Percentiles rank a stretch among this genome's conserved stretches.
phyloP scores from a whole-genome alignment of 2,888 invertebrate species.

The Reticulitermes lucifugus region DNA sequence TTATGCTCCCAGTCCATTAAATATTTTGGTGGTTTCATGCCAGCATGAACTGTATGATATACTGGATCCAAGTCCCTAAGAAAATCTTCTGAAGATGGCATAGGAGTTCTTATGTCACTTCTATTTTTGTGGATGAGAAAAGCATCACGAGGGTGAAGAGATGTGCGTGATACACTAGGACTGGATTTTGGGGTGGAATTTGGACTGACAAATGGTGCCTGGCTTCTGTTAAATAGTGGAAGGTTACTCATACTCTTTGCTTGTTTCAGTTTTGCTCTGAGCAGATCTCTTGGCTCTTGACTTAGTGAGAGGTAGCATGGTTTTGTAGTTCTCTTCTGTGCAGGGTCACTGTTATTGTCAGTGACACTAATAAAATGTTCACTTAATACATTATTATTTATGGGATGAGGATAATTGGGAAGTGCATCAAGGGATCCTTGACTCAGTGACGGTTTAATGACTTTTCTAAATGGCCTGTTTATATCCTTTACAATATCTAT shows the following conservation, averaged over 20 bases:
- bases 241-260: constrained; percentile 63
- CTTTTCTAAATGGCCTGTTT: neutral
- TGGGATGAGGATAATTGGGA: neutral
- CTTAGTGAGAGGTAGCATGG: neutral
- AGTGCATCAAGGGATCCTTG: neutral
- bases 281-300: constrained; percentile 33
- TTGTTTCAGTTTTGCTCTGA: constrained; percentile 60
- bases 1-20: constrained; percentile 32
- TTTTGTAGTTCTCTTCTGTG: constrained; percentile 52
- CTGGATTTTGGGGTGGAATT: constrained; percentile 23
- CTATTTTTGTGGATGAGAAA: neutral
- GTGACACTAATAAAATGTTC: neutral
- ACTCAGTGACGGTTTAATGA: constrained; percentile 14
- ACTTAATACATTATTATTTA: neutral
- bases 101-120: neutral
- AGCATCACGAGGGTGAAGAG: constrained; percentile 9
- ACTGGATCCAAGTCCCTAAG: constrained; percentile 41
- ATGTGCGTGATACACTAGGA: constrained; percentile 24
- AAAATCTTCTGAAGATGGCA: neutral
- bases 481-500: neutral
- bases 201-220: constrained; percentile 27
- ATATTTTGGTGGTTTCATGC: constrained; percentile 53
- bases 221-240: constrained; percentile 42
- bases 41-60: constrained; percentile 64
- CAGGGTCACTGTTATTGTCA: constrained; percentile 59